Evolutionary conservation across 2,113 vertebrate species (phyloP).

Genomic region (Hippocampus zosterae): DNA sequence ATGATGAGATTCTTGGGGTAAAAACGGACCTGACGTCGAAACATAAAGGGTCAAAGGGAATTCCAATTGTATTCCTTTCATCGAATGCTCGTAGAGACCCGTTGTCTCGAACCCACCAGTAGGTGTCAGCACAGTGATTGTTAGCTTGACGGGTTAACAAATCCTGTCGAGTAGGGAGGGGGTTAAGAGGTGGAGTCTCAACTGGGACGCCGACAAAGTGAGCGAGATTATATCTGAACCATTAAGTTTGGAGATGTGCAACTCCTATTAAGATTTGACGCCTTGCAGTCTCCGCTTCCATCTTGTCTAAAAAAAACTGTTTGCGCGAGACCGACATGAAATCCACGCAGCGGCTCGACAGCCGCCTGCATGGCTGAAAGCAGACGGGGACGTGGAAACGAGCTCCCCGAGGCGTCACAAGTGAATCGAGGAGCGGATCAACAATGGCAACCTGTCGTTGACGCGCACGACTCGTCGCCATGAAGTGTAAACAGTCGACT

Average conservation of each 20-base stretch:
- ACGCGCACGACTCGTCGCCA: background rate
- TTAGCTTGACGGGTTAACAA: background rate
- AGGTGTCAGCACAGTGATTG: slow-evolving; percentile 10
- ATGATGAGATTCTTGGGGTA: too few relatives aligned
- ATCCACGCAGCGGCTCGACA: background rate
- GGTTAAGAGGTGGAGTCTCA: slow-evolving; percentile 54
- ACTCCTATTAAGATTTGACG: background rate
- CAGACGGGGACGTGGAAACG: slow-evolving; percentile 24
- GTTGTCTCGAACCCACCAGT: background rate
- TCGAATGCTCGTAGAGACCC: too few relatives aligned
- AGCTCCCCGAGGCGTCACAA: background rate
- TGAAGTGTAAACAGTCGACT: background rate
- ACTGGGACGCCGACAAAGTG: slow-evolving; percentile 11
- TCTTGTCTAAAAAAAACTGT: background rate
- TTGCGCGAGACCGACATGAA: background rate
- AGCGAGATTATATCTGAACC: background rate
- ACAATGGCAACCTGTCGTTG: slow-evolving; percentile 19
- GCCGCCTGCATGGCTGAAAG: slow-evolving; percentile 16
- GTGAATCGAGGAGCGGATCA: slow-evolving; percentile 3
- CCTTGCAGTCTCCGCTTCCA: background rate
- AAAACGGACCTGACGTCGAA: too few relatives aligned
- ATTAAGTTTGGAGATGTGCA: background rate
- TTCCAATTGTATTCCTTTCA: too few relatives aligned
- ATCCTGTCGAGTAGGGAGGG: background rate
- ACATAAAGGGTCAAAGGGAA: too few relatives aligned